Conservation (phyloP, 1,140 invertebrate genomes). For the Amphibalanus amphitrite region DNA sequence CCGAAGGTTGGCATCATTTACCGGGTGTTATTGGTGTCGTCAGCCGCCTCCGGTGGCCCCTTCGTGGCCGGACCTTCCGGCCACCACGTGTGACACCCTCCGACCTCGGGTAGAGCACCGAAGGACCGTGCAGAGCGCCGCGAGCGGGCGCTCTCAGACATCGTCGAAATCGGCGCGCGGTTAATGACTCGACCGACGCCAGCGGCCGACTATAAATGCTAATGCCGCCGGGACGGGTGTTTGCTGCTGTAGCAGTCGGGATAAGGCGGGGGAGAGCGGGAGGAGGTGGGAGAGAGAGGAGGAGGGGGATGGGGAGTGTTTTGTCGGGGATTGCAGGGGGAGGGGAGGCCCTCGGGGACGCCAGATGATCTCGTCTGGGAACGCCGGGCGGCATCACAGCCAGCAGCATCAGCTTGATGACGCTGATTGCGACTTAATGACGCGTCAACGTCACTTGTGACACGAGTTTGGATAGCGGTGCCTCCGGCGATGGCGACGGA, state of each 20-base stretch:
- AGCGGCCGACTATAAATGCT: neutral
- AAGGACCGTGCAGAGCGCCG: neutral
- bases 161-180: neutral
- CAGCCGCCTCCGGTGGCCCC: neutral
- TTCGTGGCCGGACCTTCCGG: neutral
- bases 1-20: neutral
- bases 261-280: no score
- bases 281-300: no score
- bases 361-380: no score
- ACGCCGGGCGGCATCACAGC: no score
- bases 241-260: neutral
- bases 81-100: neutral
- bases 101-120: neutral
- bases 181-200: neutral
- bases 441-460: no score
- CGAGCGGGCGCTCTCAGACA: neutral
- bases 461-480: no score
- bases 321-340: no score
- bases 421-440: no score
- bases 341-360: no score
- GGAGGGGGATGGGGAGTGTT: no score
- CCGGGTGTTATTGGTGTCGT: neutral
- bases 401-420: no score
- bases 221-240: neutral
- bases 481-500: no score